A percentile compares a stretch with the other conserved stretches of the same genome.
Evolutionary conservation across 2,113 vertebrate genomes (phyloP).

Genomic region (Morone saxatilis): DNA sequence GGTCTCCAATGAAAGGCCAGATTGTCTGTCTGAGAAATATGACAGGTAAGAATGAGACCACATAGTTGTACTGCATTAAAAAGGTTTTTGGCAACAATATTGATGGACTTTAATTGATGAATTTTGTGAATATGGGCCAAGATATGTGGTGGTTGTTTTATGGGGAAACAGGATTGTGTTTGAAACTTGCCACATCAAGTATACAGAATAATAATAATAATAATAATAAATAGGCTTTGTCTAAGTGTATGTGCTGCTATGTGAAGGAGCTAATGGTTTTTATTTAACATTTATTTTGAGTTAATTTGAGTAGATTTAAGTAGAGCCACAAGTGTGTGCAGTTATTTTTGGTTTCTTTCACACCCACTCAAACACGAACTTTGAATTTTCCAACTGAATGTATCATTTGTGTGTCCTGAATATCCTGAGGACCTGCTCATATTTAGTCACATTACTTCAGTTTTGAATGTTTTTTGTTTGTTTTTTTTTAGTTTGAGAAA

Average conservation of each 20-base stretch:
- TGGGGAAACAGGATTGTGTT: too few relatives aligned
- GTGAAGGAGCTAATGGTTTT: too few relatives aligned
- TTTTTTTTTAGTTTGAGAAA: neutral
- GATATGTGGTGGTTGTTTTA: too few relatives aligned
- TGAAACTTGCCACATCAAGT: too few relatives aligned
- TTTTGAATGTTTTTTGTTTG: neutral
- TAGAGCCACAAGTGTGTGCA: neutral
- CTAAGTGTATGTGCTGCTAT: too few relatives aligned
- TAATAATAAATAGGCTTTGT: too few relatives aligned
- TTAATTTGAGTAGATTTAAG: neutral
- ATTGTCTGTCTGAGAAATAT: slow-evolving; percentile 96
- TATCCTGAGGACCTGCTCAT: too few relatives aligned
- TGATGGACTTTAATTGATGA: too few relatives aligned
- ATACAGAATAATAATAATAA: too few relatives aligned
- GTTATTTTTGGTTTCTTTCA: neutral
- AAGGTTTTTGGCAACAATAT: neutral
- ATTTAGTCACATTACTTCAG: neutral
- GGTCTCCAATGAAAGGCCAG: slow-evolving; percentile 94
- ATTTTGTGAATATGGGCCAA: too few relatives aligned
- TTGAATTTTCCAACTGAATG: too few relatives aligned
- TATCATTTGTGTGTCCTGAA: too few relatives aligned
- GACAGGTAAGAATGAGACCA: slow-evolving; percentile 89
- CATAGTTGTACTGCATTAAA: neutral
- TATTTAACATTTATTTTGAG: neutral
- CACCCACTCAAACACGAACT: neutral